Evolutionary conservation across 1,140 invertebrate species (phyloP), one percentile per base, ranked within the genome.

Genomic region (Calosoma granatense): DNA sequence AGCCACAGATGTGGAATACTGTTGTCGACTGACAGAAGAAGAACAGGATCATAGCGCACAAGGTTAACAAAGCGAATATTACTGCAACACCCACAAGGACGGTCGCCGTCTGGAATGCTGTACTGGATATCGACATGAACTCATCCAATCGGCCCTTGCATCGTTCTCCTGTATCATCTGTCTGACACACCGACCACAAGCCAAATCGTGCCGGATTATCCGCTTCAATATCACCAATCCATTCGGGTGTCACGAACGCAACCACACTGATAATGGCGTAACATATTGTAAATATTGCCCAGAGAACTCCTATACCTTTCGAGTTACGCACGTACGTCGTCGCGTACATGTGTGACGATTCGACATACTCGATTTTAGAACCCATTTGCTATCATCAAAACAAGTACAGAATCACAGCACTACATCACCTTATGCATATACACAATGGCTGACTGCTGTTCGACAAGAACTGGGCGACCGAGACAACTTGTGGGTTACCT

Each of bases 271-370:
- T 95, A 64, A 98, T 97, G 53, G 92, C 90, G 72, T 94, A 97
- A 74, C 94, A 97, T 66, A 97, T 90, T 54, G 91, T 90, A 71
- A 98, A 97, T 63, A 97, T 90, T 19, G 87, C 94, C 96, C 96
- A 98, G 47, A 97, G 77, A 15, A 98, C 92, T 39, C 92, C 94
- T 55, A 98, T 94, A 36, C 94, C 94, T 77, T 94, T 92, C 51
- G 91, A 94, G 80, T 97, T 97, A 65, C 94, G 81, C 41, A 94
- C 87, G 73, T 97, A 97, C 73, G 91, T 94, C 19, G 90, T 89
- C 53, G 89, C 90, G 72, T 93, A 91, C 69, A 92, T 82, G 72
- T 93, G 89, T 55, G 85, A 85, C 53, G 87, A 88, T 68, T 92
- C 90, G 53, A 92, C 87, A 72, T 92, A 93, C 70, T 92, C 89